Base-by-base conservation (phyloP, 2,797 vertebrate genomes). In the Muscicapa striata region DNA sequence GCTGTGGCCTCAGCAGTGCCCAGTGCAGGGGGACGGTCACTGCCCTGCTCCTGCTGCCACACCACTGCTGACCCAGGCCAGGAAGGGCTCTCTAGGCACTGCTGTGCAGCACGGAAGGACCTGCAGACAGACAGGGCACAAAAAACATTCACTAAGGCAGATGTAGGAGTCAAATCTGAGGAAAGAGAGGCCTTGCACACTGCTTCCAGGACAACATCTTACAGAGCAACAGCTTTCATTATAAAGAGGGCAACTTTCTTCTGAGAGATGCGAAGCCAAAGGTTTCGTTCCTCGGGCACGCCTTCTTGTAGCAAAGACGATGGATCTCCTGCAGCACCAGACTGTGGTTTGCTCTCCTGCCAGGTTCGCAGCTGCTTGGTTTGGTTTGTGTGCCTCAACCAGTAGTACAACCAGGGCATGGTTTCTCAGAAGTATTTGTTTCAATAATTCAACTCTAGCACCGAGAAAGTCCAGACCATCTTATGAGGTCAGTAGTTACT, bases 31-130 rank as follows among this genome's bases (percentile, higher is more conserved):
- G 23, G 8, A 34, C 8, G 1, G n/a, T 58, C 72, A 9, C 57
- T 57, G n/a, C 43, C 49, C 38, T 38, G 27, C 1, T 34, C 43
- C 64, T 83, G 72, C 79, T 26, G 19, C 36, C 70, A 30, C 63
- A 21, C 9, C 10, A 15, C 0, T 27, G 29, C 57, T 63, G 36
- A 18, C 0, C 1, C 19, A 49, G 6, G 32, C 49, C 41, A 6
- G 49, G 49, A 57, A 29, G 19, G 11, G 34, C 43, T 55, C 11
- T 27, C 21, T 0, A 1, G 34, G 30, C 34, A 4, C 67, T 19
- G 36, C 0, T 4, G 7, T 1, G 1, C 1, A 14, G 24, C 15
- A 1, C 1, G 1, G 36, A 7, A 23, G 24, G 12, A 6, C 9
- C 49, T 14, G 45, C 5, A 1, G 27, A 5, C 23, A 23, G 22